phyloP scores from a whole-genome alignment of 2,888 invertebrate genomes.

The Xestia c-nigrum region DNA sequence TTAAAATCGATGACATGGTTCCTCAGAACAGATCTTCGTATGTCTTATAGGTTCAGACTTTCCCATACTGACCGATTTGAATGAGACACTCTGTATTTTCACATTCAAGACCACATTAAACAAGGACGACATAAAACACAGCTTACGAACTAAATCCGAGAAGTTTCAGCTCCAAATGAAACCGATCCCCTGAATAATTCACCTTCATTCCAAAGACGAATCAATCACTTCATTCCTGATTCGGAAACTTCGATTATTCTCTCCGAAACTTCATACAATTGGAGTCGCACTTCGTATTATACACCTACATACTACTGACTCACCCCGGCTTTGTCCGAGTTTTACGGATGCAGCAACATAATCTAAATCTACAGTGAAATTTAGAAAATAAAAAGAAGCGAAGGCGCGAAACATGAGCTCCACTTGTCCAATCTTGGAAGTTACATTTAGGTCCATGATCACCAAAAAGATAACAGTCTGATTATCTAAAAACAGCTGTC shows the following conservation, averaged over 20 bases:
- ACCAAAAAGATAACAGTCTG: no score
- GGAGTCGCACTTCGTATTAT: constrained; percentile 38
- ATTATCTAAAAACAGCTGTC: no score
- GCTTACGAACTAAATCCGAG: constrained; percentile 29
- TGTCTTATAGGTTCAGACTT: no score
- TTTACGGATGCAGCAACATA: not conserved
- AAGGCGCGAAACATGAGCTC: not conserved
- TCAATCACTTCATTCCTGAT: constrained; percentile 64
- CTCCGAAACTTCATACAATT: constrained; percentile 55
- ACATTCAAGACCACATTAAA: not conserved
- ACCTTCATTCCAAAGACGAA: constrained; percentile 55
- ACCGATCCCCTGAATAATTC: constrained; percentile 60
- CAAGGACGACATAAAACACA: constrained; percentile 24
- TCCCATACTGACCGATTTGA: no score
- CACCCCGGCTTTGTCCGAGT: not conserved
- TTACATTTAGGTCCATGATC: no score
- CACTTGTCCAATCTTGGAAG: not conserved
- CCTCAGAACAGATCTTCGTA: no score
- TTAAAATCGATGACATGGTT: no score
- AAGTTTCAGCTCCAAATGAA: constrained; percentile 50
- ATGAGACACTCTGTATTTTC: no score
- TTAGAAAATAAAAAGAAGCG: not conserved
- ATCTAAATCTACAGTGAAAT: not conserved
- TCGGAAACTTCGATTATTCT: constrained; percentile 56
- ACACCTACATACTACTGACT: not conserved